Conservation (phyloP, 2,113 vertebrate genomes). For the Hippocampus guttulatus region DNA sequence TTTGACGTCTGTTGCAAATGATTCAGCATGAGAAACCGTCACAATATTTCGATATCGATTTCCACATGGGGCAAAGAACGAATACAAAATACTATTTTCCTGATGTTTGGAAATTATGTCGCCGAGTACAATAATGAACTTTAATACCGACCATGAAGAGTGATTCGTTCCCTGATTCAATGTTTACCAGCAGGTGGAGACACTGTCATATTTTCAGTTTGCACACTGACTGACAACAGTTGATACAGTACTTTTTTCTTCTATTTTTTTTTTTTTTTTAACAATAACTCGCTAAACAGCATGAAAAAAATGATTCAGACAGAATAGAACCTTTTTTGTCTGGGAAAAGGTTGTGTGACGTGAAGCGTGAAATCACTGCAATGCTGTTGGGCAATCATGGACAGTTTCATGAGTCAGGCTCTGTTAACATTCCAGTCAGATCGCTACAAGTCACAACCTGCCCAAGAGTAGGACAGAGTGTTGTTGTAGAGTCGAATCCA, state of each 20-base stretch:
- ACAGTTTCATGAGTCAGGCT: conserved; percentile 13
- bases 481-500: not conserved
- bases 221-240: not conserved
- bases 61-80: not conserved
- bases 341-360: not conserved
- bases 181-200: not conserved
- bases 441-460: conserved; percentile 12
- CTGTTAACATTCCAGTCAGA: conserved; percentile 4
- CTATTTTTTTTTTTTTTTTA: not conserved
- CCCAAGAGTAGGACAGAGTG: too few relatives aligned
- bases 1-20: not conserved
- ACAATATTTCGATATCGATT: not conserved
- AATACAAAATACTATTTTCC: not conserved
- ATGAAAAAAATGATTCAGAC: not conserved
- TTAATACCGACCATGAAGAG: not conserved
- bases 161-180: not conserved
- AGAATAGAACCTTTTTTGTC: not conserved
- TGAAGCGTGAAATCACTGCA: not conserved
- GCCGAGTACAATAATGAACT: not conserved
- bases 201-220: not conserved
- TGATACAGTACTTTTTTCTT: not conserved
- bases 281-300: not conserved
- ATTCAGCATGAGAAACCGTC: not conserved
- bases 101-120: not conserved
- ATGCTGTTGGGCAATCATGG: conserved; percentile 1